Base-by-base conservation (phyloP, 2,113 vertebrate species). In the zebrafish (Danio rerio) region DNA sequence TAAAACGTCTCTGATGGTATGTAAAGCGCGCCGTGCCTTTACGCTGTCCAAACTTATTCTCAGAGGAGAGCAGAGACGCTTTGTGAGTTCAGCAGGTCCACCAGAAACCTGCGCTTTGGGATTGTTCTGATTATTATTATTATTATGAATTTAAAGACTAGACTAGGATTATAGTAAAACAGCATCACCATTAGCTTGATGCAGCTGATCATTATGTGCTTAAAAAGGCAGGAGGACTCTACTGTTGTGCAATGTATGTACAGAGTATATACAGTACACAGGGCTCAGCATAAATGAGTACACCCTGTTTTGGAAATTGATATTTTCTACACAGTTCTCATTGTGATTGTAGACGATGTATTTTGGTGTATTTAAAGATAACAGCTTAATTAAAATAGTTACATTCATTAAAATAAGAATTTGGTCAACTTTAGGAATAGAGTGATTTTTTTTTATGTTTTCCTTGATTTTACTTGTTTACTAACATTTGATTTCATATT, bases 191-290 rank as follows among this genome's bases (percentile, higher is more conserved):
- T 80, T 66, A 18, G n/a, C 31, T 13, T 31, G 31, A 31, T 61
- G 55, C 18, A 52, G 43, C 80, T 42, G 45, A 55, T 81, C 69
- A 73, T 73, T 81, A 81, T 66, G 9, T 53, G 47, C 53, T 62
- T 65, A 47, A 65, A 65, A 72, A 50, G 8, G 59, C 42, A 63
- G 69, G 45, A 3, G 40, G 47, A 78, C 10, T n/a, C n/a, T n/a
- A n/a, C n/a, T 7, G 65, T 68, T 56, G 18, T 59, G 62, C 31
- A 18, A 70, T 59, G 50, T 5, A 9, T 31, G 31, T 3, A 31
- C 31, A n/a, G n/a, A n/a, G n/a, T n/a, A n/a, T n/a, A n/a, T n/a
- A 47, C 9, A 15, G 42, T 50, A 31, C 31, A 31, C 31, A 31
- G 31, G 31, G 31, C 31, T 31, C 31, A 31, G 31, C 31, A 31